phyloP scores from a whole-genome alignment of 2,113 vertebrate species.

The Triplophysa tibetana region DNA sequence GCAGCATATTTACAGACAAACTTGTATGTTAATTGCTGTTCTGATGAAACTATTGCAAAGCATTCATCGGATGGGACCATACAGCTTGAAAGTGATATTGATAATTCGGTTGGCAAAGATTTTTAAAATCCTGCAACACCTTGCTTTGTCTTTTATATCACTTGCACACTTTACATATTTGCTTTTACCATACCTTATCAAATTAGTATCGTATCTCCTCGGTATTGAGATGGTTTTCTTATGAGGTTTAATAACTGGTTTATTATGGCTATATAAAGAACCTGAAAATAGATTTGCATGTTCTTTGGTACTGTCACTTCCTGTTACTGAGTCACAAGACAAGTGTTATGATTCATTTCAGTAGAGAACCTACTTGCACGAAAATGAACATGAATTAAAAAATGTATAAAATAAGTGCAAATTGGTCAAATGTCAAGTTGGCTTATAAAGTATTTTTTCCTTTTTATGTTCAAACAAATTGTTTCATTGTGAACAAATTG shows the following conservation, averaged over 20 bases:
- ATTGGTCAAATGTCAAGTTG: background rate
- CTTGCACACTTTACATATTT: background rate
- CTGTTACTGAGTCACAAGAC: background rate
- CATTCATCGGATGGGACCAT: background rate
- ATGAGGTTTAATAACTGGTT: background rate
- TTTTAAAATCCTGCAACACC: background rate
- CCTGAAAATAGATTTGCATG: background rate
- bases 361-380: no score
- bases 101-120: background rate
- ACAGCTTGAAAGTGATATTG: background rate
- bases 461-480: background rate
- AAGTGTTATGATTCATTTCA: background rate
- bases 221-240: background rate
- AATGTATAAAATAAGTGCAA: background rate
- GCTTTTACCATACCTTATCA: background rate
- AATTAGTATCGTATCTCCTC: no score
- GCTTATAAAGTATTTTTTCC: background rate
- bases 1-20: background rate
- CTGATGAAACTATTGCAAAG: background rate
- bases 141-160: background rate
- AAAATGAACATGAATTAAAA: no score
- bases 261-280: background rate
- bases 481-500: no score
- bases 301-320: background rate
- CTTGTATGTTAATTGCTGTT: background rate